Conservation (phyloP, 2,113 vertebrate genomes). For the Pelusios castaneus region DNA sequence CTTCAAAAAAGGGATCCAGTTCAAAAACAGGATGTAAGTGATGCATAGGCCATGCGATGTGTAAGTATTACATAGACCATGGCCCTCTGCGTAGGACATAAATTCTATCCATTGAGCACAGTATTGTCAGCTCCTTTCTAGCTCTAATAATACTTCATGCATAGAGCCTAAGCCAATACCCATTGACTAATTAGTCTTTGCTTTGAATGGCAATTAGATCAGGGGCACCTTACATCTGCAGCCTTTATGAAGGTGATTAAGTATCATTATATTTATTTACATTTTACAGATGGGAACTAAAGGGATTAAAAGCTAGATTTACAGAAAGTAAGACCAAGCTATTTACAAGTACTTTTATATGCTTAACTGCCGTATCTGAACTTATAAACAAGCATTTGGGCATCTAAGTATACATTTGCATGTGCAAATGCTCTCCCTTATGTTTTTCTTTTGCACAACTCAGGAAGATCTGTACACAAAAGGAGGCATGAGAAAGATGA, state of each 20-base stretch:
- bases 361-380: background rate
- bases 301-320: rapidly evolving
- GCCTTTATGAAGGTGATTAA: background rate
- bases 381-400: rapidly evolving
- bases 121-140: background rate
- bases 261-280: rapidly evolving
- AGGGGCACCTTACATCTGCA: background rate
- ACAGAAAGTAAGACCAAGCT: background rate
- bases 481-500: rapidly evolving
- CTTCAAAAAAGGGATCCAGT: background rate
- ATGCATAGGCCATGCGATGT: background rate
- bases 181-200: background rate
- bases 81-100: background rate
- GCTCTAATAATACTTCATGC: background rate
- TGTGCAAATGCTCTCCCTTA: background rate
- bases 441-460: background rate
- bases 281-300: background rate
- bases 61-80: too few species aligned
- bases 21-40: background rate
- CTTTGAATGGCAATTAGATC: background rate
- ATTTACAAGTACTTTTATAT: background rate
- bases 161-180: background rate
- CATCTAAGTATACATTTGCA: background rate
- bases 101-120: background rate
- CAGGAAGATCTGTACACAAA: rapidly evolving